Base-by-base conservation (phyloP, 2,888 invertebrate species). In the Lycocerus yunnanus region DNA sequence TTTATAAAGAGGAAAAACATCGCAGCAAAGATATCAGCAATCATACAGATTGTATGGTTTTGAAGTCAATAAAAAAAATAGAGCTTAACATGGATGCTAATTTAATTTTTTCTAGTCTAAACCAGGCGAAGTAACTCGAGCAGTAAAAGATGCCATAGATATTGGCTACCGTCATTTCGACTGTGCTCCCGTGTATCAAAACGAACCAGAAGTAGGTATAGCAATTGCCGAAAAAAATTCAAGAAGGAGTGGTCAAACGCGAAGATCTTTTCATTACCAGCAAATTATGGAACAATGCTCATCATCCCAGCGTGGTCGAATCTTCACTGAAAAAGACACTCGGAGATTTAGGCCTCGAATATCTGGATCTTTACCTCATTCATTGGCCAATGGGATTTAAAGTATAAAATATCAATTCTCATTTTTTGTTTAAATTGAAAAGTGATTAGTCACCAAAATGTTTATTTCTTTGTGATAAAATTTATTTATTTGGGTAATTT, bases 381-480 rank as follows among this genome's bases (percentile, higher is more conserved):
- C 97, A 97, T 85, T 97, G 97, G 97, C 97, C 97, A 0, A 91
- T 94, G 84, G 96, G 91, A 0, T 96, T 93, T 83, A 92, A 94
- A 89, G 95, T 93, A 81, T n/a, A n/a, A n/a, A 43, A n/a, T 43
- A 43, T 0, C 1, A 43, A 6, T 15, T n/a, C n/a, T n/a, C n/a
- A n/a, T n/a, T n/a, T n/a, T n/a, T n/a, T n/a, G n/a, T n/a, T n/a
- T n/a, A n/a, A n/a, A n/a, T n/a, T 5, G 5, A 5, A 1, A 43
- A 13, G 6, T n/a, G n/a, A n/a, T 43, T 43, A 43, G 11, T 43
- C 43, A 43, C 8, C 6, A 0, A 43, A 43, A 43, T 58, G 20
- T 69, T 60, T 69, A 69, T 69, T 63, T 27, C 14, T 9, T 67
- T 15, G 13, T n/a, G n/a, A 43, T n/a, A 43, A 43, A 43, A 43